Base-by-base conservation (phyloP, 2,888 invertebrate genomes). In the Tachystola acroxantha region DNA sequence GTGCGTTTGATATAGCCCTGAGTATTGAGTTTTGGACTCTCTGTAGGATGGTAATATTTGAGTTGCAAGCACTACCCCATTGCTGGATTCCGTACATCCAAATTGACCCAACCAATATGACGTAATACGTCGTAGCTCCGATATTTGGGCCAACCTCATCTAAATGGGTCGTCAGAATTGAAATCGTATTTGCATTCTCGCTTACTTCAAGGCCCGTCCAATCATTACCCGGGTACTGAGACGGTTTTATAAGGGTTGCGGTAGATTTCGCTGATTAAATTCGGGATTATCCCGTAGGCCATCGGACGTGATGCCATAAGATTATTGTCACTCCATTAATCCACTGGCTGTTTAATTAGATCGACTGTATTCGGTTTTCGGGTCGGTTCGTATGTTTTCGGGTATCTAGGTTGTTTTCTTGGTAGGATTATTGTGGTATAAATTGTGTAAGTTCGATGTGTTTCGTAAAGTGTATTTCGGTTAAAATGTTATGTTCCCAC, bases 241-340 rank as follows among this genome's bases (percentile, higher is more conserved):
- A 10, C 45, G 52, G 45, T 53, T 49, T 61, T 55, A 58, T 60
- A 63, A 62, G 70, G 74, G 69, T 62, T 57, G 59, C 45, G 63
- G 67, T 50, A 50, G 61, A 60, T 59, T 60, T 57, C 60, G 34
- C 73, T 82, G 81, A 84, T 82, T 81, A 81, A 79, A 80, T 78
- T 78, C 61, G 52, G 77, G 76, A 72, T 81, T 69, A 84, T 79
- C 81, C 75, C 62, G 48, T 53, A 53, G 55, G 66, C 69, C 60
- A 53, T 55, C 57, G 61, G 64, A 57, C 60, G 62, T 55, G 64
- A 65, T 57, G 66, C 71, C 63, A 59, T 72, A 71, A 81, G 76
- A 82, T 82, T 82, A 82, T 82, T 81, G 82, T 82, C 84, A 82
- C 79, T 66, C 76, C 79, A 81, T 80, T 82, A 79, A 81, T 78